Base-by-base conservation (phyloP, 1,140 invertebrate species). In the Scaptodrosophila lebanonensis region DNA sequence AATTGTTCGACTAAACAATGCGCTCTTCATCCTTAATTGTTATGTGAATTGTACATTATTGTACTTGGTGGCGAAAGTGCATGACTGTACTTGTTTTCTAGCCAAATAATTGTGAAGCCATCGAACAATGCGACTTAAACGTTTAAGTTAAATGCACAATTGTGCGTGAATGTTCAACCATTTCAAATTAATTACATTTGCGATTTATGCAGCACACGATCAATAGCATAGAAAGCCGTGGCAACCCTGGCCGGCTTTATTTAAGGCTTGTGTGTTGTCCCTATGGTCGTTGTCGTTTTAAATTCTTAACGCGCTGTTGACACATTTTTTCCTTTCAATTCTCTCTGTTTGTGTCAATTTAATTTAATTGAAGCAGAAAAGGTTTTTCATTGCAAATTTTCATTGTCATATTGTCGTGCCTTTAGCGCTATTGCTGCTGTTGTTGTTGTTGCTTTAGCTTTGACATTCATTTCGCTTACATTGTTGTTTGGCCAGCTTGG, bases 381-480 rank as follows among this genome's bases (percentile, higher is more conserved):
- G 32, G 32, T 48, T 57, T 43, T 64, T 52, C 43, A 58, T 44
- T 44, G 17, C 27, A 15, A 64, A 32, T 57, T 75, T 65, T 73
- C 61, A 58, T 53, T 66, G 65, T 75, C 60, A 54, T 44, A 30
- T 22, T 43, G 39, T 44, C 18, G 5, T 33, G 8, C 12, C n/a
- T n/a, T n/a, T n/a, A n/a, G n/a, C n/a, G 39, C 32, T 40, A 52
- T 36, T 43, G n/a, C 12, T 2, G 11, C 16, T 33, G 33, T 50
- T 20, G 15, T 65, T 5, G 7, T 30, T 22, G n/a, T 30, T 50
- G 18, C 15, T 51, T 15, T 7, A 16, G 66, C 43, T 58, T 63
- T 64, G 69, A 51, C 69, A 67, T 32, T 54, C 15, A 52, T 58
- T 53, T 49, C 40, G 51, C 61, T 68, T 68, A 44, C 64, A 62